phyloP scores from a whole-genome alignment of 2,113 vertebrate species.

The Parus major region DNA sequence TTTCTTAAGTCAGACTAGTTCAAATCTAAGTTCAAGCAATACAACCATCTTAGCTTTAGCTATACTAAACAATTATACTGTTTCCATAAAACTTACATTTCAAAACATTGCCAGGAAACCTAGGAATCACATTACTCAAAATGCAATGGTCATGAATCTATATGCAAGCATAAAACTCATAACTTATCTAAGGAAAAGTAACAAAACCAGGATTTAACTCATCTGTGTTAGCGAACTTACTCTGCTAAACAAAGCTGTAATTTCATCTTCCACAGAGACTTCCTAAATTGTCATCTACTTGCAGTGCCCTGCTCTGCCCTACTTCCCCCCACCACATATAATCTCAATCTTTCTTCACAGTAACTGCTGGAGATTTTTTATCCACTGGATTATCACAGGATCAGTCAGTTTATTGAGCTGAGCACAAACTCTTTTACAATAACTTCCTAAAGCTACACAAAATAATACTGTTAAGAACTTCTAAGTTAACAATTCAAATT shows the following conservation, averaged over 20 bases:
- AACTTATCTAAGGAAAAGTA: not conserved
- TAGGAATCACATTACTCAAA: not conserved
- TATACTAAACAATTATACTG: not conserved
- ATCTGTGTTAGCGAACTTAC: not conserved
- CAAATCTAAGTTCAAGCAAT: constrained; percentile 37
- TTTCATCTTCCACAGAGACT: not conserved
- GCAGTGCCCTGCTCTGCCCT: not conserved
- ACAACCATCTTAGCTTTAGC: not conserved
- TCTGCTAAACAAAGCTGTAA: not conserved
- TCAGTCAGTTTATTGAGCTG: not conserved
- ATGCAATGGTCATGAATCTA: not conserved
- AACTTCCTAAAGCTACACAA: not conserved
- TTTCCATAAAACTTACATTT: not conserved
- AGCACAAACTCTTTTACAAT: not conserved
- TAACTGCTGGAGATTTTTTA: not conserved
- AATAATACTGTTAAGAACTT: not conserved
- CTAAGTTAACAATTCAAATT: not conserved
- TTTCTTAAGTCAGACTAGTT: constrained; percentile 50
- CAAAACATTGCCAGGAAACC: not conserved
- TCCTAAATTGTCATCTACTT: not conserved
- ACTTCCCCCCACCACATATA: not conserved
- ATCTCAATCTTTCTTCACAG: not conserved
- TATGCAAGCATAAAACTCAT: not conserved
- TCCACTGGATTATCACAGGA: not conserved
- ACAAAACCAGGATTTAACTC: not conserved